These are phyloP conservation scores for Poeciliopsis prolifica DNA, from an alignment of 2,113 vertebrate genomes.

Conservation along the genomic window DNA sequence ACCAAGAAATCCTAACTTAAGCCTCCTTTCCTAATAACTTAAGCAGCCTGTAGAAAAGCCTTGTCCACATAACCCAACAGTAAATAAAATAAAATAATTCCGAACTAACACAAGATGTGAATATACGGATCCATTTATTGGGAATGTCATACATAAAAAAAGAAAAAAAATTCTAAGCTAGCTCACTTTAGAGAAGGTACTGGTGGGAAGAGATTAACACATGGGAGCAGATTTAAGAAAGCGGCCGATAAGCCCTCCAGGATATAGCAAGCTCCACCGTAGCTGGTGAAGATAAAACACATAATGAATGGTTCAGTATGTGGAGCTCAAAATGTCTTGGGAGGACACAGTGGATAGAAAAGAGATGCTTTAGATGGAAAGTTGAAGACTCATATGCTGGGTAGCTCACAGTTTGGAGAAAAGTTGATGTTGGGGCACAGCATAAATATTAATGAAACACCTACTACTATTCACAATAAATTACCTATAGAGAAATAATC, in stretches of 20 bases:
- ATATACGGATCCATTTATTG: conserved; percentile 9
- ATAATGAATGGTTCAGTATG: conserved; percentile 48
- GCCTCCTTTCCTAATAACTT: background rate
- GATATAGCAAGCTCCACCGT: conserved; percentile 33
- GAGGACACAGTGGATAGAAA: conserved; percentile 23
- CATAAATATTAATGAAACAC: background rate
- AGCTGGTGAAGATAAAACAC: conserved; percentile 56
- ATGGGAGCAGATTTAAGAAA: conserved; percentile 46
- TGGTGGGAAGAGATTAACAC: conserved; percentile 53
- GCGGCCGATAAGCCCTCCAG: conserved; percentile 44
- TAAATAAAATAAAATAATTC: conserved; percentile 2
- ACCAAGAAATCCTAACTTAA: background rate
- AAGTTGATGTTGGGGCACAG: background rate
- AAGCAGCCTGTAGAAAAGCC: background rate
- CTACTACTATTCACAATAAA: background rate
- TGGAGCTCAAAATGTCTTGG: conserved; percentile 20
- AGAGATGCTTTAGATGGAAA: conserved; percentile 6
- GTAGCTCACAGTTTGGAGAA: background rate
- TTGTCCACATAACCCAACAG: background rate
- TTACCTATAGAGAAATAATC: background rate
- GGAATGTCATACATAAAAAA: background rate
- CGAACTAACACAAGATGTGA: background rate
- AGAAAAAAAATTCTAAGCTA: conserved; percentile 9
- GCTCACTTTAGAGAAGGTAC: conserved; percentile 37
- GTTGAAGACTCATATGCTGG: background rate